Conservation (phyloP, 2,888 invertebrate genomes). For the Ametastegia equiseti region DNA sequence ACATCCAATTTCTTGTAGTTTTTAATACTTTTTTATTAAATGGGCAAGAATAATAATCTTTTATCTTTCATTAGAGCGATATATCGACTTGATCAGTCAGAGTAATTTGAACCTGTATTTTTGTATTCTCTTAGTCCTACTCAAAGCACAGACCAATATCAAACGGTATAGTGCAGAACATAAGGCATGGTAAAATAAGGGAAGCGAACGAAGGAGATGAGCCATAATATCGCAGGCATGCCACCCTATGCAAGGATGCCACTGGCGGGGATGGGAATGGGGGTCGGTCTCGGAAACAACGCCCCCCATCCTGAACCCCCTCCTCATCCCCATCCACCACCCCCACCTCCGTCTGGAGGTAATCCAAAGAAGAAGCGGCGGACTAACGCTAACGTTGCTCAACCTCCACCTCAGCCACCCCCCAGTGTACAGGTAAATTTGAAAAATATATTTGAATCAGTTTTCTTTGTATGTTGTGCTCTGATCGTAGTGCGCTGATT, state of each 20-base stretch:
- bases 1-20: too few relatives aligned
- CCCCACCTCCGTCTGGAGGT: slow-evolving; percentile 87
- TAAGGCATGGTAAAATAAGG: slow-evolving; percentile 73
- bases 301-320: slow-evolving; percentile 86
- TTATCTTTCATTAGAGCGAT: background rate
- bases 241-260: slow-evolving; percentile 86
- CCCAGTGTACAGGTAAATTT: slow-evolving; percentile 79
- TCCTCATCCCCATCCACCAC: slow-evolving; percentile 82
- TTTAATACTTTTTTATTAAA: too few relatives aligned
- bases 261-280: slow-evolving; percentile 82
- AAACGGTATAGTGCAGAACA: slow-evolving; percentile 66
- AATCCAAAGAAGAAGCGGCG: slow-evolving; percentile 93
- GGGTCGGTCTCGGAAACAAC: slow-evolving; percentile 74
- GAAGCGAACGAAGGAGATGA: slow-evolving; percentile 78
- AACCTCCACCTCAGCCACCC: slow-evolving; percentile 83
- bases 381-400: slow-evolving; percentile 85
- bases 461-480: background rate
- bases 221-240: slow-evolving; percentile 90
- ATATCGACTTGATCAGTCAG: background rate
- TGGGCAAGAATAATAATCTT: background rate
- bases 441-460: background rate
- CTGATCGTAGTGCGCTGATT: background rate
- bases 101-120: background rate
- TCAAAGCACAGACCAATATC: slow-evolving; percentile 29
- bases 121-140: slow-evolving; percentile 17